A percentile compares a stretch with the other conserved stretches of the same genome.
These are phyloP conservation scores for Brachirus orientalis DNA, from an alignment of 2,113 vertebrate genomes.

Conservation along the genomic window DNA sequence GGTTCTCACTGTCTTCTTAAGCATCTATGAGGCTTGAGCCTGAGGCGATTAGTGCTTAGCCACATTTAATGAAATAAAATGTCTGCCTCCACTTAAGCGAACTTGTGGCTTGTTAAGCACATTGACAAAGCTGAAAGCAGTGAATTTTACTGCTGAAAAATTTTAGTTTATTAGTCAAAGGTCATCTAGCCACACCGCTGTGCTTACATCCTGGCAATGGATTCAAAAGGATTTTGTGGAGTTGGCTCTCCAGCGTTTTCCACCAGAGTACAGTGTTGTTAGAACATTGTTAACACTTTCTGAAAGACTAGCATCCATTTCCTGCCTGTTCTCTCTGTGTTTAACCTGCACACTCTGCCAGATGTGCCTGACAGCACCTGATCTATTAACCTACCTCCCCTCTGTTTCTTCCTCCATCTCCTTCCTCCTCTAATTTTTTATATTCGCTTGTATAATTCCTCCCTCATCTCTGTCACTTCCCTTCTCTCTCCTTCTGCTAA, in stretches of 20 bases:
- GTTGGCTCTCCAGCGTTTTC: constrained; percentile 16
- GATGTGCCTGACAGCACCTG: constrained; percentile 67
- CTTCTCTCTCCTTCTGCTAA: constrained; percentile 42
- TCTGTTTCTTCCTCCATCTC: constrained; percentile 43
- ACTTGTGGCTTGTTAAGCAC: constrained; percentile 59
- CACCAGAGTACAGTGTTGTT: neutral
- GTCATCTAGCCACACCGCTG: constrained; percentile 39
- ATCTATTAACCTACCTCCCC: constrained; percentile 41
- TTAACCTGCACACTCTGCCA: constrained; percentile 68
- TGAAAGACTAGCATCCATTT: constrained; percentile 32
- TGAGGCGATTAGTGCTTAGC: constrained; percentile 65
- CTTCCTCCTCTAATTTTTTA: constrained; percentile 45
- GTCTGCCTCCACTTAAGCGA: constrained; percentile 34
- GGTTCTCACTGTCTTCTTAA: constrained; percentile 34
- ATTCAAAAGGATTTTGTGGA: constrained; percentile 21
- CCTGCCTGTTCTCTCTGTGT: constrained; percentile 69
- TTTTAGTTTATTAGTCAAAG: constrained; percentile 39
- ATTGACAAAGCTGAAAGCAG: constrained; percentile 35
- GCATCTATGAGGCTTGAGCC: constrained; percentile 25
- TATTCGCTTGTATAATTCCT: constrained; percentile 39
- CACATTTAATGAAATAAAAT: constrained; percentile 63
- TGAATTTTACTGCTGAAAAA: constrained; percentile 37
- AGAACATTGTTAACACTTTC: constrained; percentile 26
- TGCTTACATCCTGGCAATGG: constrained; percentile 37
- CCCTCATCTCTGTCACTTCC: constrained; percentile 58